phyloP scores from a whole-genome alignment of 2,797 vertebrate genomes.

The Spondyliosoma cantharus region DNA sequence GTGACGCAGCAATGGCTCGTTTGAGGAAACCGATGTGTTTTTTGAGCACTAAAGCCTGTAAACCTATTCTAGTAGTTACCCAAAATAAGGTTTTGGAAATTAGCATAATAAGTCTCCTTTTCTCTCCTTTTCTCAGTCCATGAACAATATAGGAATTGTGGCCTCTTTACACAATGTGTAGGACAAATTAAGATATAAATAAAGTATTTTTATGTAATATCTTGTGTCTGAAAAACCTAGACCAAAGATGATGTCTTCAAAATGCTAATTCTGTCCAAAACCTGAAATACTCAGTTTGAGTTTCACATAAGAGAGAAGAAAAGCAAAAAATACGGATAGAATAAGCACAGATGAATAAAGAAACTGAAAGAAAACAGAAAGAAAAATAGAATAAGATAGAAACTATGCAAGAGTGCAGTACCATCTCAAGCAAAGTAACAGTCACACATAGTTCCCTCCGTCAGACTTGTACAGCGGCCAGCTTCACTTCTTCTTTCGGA shows the following conservation, averaged over 20 bases:
- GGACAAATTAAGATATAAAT: not conserved
- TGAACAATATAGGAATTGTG: not conserved
- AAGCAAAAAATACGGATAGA: not conserved
- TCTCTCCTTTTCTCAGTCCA: too few relatives aligned
- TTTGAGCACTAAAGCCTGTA: too few relatives aligned
- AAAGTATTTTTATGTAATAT: not conserved
- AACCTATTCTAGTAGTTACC: too few relatives aligned
- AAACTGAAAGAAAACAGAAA: not conserved
- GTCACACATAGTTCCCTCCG: not conserved
- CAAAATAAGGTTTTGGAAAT: too few relatives aligned
- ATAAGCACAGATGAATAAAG: not conserved
- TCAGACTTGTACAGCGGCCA: not conserved
- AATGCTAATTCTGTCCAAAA: not conserved
- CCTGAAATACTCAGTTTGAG: not conserved
- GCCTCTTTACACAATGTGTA: not conserved
- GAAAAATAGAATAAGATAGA: not conserved
- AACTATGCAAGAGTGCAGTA: not conserved
- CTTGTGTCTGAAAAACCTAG: not conserved
- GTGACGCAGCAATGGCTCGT: too few relatives aligned
- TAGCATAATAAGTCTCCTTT: too few relatives aligned
- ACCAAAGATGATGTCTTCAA: too few relatives aligned
- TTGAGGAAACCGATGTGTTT: too few relatives aligned
- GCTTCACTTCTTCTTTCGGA: conserved; percentile 33
- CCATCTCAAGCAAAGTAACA: not conserved
- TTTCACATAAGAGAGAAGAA: not conserved